phyloP scores from a whole-genome alignment of 92 coral and sea anemone genomes.

The Phenganax stokvisi region DNA sequence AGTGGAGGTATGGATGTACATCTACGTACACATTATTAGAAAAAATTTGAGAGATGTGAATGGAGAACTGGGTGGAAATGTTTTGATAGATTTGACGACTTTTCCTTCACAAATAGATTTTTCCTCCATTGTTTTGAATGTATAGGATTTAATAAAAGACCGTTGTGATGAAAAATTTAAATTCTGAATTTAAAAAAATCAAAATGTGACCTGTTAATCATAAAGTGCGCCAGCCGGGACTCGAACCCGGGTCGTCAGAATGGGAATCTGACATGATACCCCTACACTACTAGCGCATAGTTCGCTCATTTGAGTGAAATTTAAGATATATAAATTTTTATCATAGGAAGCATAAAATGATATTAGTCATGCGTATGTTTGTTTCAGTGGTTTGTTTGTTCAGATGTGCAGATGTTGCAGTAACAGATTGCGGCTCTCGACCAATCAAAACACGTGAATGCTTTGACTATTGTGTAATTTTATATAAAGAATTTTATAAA shows the following conservation, averaged over 20 bases:
- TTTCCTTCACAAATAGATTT: too few species aligned
- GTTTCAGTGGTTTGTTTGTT: too few species aligned
- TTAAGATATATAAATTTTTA: neutral
- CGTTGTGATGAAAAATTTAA: neutral
- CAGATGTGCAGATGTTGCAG: too few species aligned
- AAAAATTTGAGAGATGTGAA: neutral
- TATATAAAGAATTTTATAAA: too few species aligned
- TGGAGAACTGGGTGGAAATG: neutral
- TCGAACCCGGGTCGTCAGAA: conserved; percentile 47
- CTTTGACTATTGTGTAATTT: too few species aligned
- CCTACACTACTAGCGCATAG: conserved; percentile 35
- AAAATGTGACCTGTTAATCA: neutral
- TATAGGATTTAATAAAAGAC: neutral
- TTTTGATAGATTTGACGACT: neutral
- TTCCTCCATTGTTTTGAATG: too few species aligned
- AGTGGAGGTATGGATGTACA: neutral
- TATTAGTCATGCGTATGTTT: too few species aligned
- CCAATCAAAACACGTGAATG: too few species aligned
- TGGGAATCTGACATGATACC: conserved; percentile 41
- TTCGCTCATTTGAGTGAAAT: too few species aligned
- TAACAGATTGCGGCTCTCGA: too few species aligned
- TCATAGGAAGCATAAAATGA: neutral
- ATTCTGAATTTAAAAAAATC: neutral
- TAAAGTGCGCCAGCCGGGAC: conserved; percentile 42
- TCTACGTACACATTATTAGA: neutral